These are phyloP conservation scores for Zootermopsis nevadensis DNA, from an alignment of 2,888 invertebrate genomes.

Conservation along the genomic window DNA sequence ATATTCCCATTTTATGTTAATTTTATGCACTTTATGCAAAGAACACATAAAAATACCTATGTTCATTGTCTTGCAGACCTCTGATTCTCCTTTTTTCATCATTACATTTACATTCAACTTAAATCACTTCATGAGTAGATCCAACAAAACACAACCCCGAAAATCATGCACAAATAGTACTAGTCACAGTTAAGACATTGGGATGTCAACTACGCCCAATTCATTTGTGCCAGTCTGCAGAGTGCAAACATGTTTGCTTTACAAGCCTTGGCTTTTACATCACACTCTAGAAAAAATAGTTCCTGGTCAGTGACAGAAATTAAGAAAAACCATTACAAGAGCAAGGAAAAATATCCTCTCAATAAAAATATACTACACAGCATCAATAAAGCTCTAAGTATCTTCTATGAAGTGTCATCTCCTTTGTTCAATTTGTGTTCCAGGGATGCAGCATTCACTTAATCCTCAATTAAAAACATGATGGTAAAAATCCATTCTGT, in stretches of 20 bases:
- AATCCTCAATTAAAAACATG: not conserved
- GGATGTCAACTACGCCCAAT: no score
- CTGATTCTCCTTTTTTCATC: no score
- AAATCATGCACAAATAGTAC: no score
- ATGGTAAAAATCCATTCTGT: not conserved
- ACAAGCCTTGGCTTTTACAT: slow-evolving; percentile 1
- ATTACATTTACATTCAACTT: no score
- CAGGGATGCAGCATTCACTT: not conserved
- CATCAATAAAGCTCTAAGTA: not conserved
- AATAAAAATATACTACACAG: slow-evolving; percentile 4
- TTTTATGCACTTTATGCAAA: no score
- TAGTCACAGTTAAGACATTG: no score
- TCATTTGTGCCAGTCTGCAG: not conserved
- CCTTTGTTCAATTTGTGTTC: not conserved
- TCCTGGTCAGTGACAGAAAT: not conserved
- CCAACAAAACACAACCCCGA: no score
- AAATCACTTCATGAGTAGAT: no score
- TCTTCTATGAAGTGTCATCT: not conserved
- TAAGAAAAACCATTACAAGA: not conserved
- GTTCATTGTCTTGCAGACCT: no score
- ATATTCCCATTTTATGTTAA: no score
- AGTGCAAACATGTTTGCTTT: not conserved
- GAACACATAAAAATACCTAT: no score
- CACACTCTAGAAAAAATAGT: slow-evolving; percentile 43
- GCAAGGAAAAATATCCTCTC: not conserved